Base-by-base conservation (phyloP, 2,797 vertebrate genomes). In the Arnoldichthys spilopterus region DNA sequence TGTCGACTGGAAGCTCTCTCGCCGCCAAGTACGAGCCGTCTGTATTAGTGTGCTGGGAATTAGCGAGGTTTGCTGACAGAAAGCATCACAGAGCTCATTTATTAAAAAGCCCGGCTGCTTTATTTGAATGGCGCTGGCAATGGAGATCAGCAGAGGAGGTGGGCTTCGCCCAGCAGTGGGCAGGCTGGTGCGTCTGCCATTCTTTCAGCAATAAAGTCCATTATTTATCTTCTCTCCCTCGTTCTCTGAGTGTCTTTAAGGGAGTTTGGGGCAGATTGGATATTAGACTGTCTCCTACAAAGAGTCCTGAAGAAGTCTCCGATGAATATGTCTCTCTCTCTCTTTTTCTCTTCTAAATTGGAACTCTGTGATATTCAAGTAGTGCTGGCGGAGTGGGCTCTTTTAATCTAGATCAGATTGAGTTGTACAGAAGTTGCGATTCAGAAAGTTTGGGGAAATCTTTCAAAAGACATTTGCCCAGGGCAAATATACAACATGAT, bases 281-380 rank as follows among this genome's bases (percentile, higher is more conserved):
- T 92, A 94, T 93, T 91, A 92, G 88, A 89, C 84, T 63, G 73
- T 92, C 90, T 92, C 89, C 88, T 90, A 85, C 86, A 88, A 89
- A 59, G 32, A 78, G 59, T 62, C 59, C 30, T 34, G 32, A 16
- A 20, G 32, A 62, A 62, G 59, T 92, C 91, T 92, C 91, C 80
- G 84, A 88, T 64, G 91, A 90, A 90, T 87, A 88, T 88, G 93
- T 92, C 88, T 89, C 90, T 91, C 91, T 90, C 90, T 88, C 89
- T 89, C 87, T 24, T 84, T 89, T 53, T 89, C 87, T 24, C 84
- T 89, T 53, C 47, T 22, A 70, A 91, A 92, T 92, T 91, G 90
- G 90, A 91, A 91, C 85, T 90, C 88, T 90, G 89, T 91, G 92
- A 91, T 92, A 91, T 84, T 91, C 89, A 88, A 90, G 75, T 91